Base-by-base conservation (phyloP, 1,140 invertebrate genomes). In the Caenorhabditis latens region DNA sequence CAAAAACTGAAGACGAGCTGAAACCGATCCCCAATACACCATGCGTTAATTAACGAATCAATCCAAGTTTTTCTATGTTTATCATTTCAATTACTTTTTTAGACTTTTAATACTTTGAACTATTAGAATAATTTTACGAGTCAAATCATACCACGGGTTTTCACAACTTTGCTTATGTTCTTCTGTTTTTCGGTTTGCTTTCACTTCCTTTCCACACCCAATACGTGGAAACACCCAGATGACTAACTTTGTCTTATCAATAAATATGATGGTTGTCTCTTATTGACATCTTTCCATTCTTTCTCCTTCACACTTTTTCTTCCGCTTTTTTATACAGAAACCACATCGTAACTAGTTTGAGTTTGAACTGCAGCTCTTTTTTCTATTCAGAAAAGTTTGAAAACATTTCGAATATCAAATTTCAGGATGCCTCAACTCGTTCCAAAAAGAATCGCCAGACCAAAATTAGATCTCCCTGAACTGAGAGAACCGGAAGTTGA, bases 11-110 rank as follows among this genome's bases (percentile, higher is more conserved):
- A 32, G 71, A 79, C 9, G 71, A 79, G 19, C 19, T 79, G 71
- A 79, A 79, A n/a, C 46, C 40, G 40, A 79, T 79, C 13, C 71
- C 71, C 21, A 79, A 79, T n/a, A 79, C 71, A 7, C 71, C 71
- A 14, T 79, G 71, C 19, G 71, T 79, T 5, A 79, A 79, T n/a
- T 79, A 50, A 24, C 40, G 14, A 46, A 3, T 71, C 9, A 21
- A 6, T 58, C n/a, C n/a, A 14, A 8, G 2, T 46, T 71, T 48
- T 71, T 9, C 9, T 40, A 65, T 46, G n/a, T 24, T 46, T 50
- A 79, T 50, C 43, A 50, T 50, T 79, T 53, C 24, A n/a, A 8
- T 79, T 79, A 9, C 9, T 5, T 71, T 46, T 71, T 14, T 71
- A 71, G 65, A 71, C 24, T 48, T 46, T 24, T 11, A 71, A 71